Percentiles rank a stretch among this genome's conserved stretches.
Conservation (phyloP, 2,113 vertebrate genomes). For the Hemibagrus wyckioides region DNA sequence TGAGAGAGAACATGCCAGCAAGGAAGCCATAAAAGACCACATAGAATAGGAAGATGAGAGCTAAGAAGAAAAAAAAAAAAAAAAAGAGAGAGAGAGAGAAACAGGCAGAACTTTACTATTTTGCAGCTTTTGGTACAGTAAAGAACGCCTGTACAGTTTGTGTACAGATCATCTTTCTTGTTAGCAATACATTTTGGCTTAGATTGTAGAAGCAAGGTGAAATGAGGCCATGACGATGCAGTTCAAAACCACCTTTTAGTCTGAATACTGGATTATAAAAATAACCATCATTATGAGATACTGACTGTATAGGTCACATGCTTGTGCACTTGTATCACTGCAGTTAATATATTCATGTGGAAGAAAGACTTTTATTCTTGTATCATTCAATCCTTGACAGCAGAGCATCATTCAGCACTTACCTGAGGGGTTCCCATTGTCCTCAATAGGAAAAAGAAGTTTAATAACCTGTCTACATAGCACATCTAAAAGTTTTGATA, state of each 20-base stretch:
- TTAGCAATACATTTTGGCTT: background rate
- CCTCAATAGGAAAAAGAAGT: background rate
- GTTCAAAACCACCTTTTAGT: background rate
- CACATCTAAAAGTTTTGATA: background rate
- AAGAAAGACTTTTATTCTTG: background rate
- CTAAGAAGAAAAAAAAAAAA: slow-evolving; percentile 62
- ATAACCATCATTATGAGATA: background rate
- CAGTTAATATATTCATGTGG: background rate
- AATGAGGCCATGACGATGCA: background rate
- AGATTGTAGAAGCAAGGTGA: background rate
- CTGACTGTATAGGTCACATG: background rate
- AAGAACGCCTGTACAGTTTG: background rate
- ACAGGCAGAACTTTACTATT: background rate
- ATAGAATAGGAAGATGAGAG: slow-evolving; percentile 92
- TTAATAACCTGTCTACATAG: background rate
- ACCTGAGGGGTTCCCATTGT: background rate
- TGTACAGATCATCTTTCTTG: background rate
- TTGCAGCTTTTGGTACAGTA: background rate
- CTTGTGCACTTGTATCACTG: background rate
- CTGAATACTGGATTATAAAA: background rate
- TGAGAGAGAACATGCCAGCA: slow-evolving; percentile 88
- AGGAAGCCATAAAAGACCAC: slow-evolving; percentile 90
- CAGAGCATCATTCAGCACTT: background rate
- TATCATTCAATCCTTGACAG: background rate
- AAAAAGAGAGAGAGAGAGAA: background rate